Percentiles rank a stretch among this genome's conserved stretches.
phyloP scores from a whole-genome alignment of 2,888 invertebrate genomes.

The Diaprepes abbreviatus region DNA sequence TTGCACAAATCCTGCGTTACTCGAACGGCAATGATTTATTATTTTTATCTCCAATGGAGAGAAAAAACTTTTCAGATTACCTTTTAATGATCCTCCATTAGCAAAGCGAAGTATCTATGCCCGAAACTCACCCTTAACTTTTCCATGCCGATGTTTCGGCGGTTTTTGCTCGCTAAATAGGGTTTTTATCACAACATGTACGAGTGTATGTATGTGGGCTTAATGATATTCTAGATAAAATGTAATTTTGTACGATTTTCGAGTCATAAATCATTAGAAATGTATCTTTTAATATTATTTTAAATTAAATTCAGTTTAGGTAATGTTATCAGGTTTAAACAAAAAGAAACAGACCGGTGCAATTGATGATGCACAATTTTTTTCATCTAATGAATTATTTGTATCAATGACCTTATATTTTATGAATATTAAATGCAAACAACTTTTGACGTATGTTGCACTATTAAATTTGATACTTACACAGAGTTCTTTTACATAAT shows the following conservation, averaged over 20 bases:
- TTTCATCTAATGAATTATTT: too few relatives aligned
- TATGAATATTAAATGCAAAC: too few relatives aligned
- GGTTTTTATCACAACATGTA: constrained; percentile 44
- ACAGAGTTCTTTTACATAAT: too few relatives aligned
- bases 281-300: constrained; percentile 17
- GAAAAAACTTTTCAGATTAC: constrained; percentile 39
- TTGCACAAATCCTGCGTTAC: constrained; percentile 4
- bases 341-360: too few relatives aligned
- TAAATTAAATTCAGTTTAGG: constrained; percentile 10
- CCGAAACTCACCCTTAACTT: constrained; percentile 33
- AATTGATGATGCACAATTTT: too few relatives aligned
- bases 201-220: constrained; percentile 40
- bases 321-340: too few relatives aligned
- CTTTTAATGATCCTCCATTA: constrained; percentile 44
- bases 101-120: constrained; percentile 23
- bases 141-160: constrained; percentile 36
- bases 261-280: constrained; percentile 39
- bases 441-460: too few relatives aligned
- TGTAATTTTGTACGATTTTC: constrained; percentile 40
- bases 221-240: constrained; percentile 47
- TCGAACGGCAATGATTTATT: constrained; percentile 30
- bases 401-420: too few relatives aligned
- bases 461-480: too few relatives aligned
- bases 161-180: constrained; percentile 45
- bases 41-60: constrained; percentile 25